Conservation (phyloP, 1,140 invertebrate species). For the Mercenaria mercenaria region DNA sequence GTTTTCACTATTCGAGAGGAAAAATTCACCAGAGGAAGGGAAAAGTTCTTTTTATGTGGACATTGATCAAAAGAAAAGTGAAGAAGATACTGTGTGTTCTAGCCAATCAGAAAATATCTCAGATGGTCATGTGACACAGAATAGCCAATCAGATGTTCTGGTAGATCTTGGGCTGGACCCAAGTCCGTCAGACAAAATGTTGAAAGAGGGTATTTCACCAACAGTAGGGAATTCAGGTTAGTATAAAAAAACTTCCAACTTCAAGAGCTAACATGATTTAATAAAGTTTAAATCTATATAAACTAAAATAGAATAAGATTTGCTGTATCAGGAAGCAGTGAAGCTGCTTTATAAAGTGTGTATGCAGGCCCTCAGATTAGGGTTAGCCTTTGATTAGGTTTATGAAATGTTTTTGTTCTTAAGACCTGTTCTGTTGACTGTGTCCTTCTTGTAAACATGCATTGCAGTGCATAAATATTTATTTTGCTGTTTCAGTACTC, state of each 20-base stretch:
- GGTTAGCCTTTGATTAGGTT: too few relatives aligned
- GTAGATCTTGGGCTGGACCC: slow-evolving; percentile 72
- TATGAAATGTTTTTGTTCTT: too few relatives aligned
- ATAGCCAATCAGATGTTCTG: slow-evolving; percentile 70
- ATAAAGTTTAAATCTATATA: too few relatives aligned
- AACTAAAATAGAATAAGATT: too few relatives aligned
- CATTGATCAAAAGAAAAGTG: slow-evolving; percentile 55
- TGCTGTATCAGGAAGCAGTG: too few relatives aligned
- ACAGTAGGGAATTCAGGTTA: slow-evolving; percentile 8
- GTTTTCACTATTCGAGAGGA: slow-evolving; percentile 81
- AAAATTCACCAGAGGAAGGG: slow-evolving; percentile 75
- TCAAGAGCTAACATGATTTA: too few relatives aligned
- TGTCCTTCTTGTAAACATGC: too few relatives aligned
- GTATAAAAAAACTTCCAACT: too few relatives aligned
- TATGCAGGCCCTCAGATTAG: too few relatives aligned
- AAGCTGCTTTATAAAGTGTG: too few relatives aligned
- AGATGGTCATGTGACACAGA: slow-evolving; percentile 4
- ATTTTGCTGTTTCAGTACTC: background rate
- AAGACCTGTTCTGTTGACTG: too few relatives aligned
- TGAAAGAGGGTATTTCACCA: background rate
- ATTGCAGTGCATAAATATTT: too few relatives aligned
- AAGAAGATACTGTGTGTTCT: background rate
- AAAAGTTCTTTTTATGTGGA: slow-evolving; percentile 81
- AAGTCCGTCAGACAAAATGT: slow-evolving; percentile 47
- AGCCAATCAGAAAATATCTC: slow-evolving; percentile 38